Conservation (phyloP, 2,113 vertebrate genomes). For the Thermophis baileyi region DNA sequence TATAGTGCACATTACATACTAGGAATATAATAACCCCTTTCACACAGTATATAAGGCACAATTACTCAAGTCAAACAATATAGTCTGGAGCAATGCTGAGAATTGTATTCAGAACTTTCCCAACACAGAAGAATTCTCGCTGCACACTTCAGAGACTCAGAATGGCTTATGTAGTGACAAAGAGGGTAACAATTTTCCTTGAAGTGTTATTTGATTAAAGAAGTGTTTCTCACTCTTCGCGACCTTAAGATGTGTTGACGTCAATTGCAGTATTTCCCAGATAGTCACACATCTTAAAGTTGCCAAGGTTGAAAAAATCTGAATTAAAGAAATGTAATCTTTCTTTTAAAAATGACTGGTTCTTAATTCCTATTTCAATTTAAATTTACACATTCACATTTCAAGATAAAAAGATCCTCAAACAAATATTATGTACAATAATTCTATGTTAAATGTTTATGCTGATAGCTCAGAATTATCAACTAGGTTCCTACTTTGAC, state of each 20-base stretch:
- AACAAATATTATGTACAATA: background rate
- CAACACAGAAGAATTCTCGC: background rate
- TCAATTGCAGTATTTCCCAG: background rate
- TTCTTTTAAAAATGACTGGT: background rate
- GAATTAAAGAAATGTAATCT: background rate
- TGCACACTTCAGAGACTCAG: background rate
- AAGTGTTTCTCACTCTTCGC: background rate
- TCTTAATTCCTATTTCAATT: background rate
- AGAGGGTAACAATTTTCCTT: background rate
- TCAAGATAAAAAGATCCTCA: background rate
- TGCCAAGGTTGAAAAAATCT: background rate
- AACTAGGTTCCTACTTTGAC: background rate
- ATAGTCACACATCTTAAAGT: background rate
- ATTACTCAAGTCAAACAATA: no score
- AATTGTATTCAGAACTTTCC: background rate
- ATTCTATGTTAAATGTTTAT: background rate
- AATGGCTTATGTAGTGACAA: background rate
- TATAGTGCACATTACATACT: background rate
- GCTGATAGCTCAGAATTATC: background rate
- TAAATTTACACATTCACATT: background rate
- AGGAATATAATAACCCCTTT: background rate
- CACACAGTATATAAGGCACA: background rate
- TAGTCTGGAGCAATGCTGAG: background rate
- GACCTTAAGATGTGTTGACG: background rate
- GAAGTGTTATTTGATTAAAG: background rate